Evolutionary conservation across 2,797 vertebrate species (phyloP), one percentile per base, ranked within the genome.

Genomic region (Myiothlypis coronata): DNA sequence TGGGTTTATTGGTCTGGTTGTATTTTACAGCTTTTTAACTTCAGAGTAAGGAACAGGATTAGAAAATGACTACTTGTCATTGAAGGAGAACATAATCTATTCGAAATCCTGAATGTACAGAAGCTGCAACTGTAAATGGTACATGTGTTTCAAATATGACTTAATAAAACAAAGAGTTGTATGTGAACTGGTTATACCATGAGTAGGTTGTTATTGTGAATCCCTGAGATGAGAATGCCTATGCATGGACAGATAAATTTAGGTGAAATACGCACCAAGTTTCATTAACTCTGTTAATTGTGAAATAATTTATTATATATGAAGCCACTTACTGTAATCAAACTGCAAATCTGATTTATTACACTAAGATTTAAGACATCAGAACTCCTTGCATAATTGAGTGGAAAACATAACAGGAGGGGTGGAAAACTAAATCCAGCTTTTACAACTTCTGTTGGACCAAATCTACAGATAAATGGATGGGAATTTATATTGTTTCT

Each of bases 201-300:
- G 11, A 63, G 2, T 50, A 4, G 55, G 7, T 32, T 44, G 17
- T 2, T 39, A 10, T 3, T 20, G 28, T 49, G 28, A 76, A 47
- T 35, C 35, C 8, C 37, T 35, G 12, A 71, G 12, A 34, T 14
- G 4, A 63, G 17, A 24, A 41, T 67, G 21, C 3, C 8, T 21
- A 6, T 57, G 37, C 24, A 27, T 4, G n/a, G 34, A 17, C 0
- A 1, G 4, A 22, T 26, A 50, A 6, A 14, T 56, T 39, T 35
- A 59, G 20, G 34, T 74, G 8, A 46, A 78, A 46, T 72, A 14
- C 7, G 11, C 8, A 28, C 3, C 2, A 74, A 5, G 13, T 79
- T 89, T 46, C 46, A 65, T 53, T 46, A 61, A 4, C 53, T 87
- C 37, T 82, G 9, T 78, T 82, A 81, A 50, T 28, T 35, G 14